These are phyloP conservation scores for Varanus salvator DNA, from an alignment of 2,113 vertebrate species.

Conservation along the genomic window DNA sequence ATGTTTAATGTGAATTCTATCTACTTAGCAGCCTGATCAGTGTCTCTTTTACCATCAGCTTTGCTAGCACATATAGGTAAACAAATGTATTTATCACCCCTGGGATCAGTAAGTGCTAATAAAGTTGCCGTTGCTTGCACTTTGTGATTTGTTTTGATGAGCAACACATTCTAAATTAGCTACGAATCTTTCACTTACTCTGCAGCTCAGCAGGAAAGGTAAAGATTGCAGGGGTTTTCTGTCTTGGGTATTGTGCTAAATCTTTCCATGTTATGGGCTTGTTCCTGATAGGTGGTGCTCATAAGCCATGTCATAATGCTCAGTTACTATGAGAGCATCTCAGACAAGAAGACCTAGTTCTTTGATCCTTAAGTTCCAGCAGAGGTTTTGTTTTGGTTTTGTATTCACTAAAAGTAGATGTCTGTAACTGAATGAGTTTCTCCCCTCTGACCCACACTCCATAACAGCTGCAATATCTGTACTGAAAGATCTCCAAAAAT, in stretches of 20 bases:
- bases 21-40: constrained; percentile 64
- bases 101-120: constrained; percentile 75
- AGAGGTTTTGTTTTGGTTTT: not conserved
- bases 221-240: not conserved
- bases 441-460: too few species aligned
- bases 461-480: too few species aligned
- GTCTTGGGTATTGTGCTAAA: not conserved
- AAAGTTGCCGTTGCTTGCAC: constrained; percentile 74
- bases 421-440: not conserved
- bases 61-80: constrained; percentile 65
- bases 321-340: rapidly evolving
- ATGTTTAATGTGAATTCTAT: constrained; percentile 59
- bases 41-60: constrained; percentile 71
- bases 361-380: constrained; percentile 4
- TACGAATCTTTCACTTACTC: constrained; percentile 41
- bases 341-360: not conserved
- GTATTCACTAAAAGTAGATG: not conserved
- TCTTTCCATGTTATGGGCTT: not conserved
- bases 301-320: not conserved
- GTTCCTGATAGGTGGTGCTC: not conserved
- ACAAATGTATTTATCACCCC: constrained; percentile 78
- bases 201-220: constrained; percentile 32
- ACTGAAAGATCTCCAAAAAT: too few species aligned
- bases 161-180: constrained; percentile 51
- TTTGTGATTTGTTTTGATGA: constrained; percentile 66